These are phyloP conservation scores for Eupelmus urozonus DNA, from an alignment of 2,888 invertebrate genomes.

Conservation along the genomic window DNA sequence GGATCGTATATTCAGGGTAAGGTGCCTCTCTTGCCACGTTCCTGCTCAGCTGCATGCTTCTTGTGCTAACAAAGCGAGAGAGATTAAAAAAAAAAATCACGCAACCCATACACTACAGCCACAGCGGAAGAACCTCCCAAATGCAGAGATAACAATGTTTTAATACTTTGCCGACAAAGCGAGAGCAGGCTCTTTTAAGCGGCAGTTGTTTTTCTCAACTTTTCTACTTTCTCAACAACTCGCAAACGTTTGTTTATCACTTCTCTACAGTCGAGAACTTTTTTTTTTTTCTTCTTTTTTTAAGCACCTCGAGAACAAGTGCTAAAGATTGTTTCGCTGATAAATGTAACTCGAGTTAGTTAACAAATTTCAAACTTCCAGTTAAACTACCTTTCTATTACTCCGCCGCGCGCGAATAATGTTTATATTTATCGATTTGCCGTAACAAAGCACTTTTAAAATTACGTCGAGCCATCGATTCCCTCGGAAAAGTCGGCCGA, in stretches of 20 bases:
- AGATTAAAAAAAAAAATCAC: background rate
- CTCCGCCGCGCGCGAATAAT: too few species aligned
- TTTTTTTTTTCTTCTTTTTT: too few species aligned
- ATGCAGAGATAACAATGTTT: constrained; percentile 8
- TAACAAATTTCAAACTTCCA: too few species aligned
- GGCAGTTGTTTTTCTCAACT: background rate
- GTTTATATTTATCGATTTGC: too few species aligned
- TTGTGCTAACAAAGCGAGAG: background rate
- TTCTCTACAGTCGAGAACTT: background rate
- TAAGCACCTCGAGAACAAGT: too few species aligned
- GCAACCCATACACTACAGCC: background rate
- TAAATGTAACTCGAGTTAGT: too few species aligned
- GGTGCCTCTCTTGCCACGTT: constrained; percentile 64
- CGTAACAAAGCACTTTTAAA: too few species aligned
- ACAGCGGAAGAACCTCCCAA: background rate
- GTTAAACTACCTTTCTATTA: too few species aligned
- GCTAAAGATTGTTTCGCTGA: too few species aligned
- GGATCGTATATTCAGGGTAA: constrained; percentile 82
- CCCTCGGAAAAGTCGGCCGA: too few species aligned
- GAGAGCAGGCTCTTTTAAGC: background rate
- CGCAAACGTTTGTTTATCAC: background rate
- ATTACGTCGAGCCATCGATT: too few species aligned
- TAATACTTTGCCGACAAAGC: background rate
- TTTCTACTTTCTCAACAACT: background rate
- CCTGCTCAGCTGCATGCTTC: too few species aligned